Evolutionary conservation across 2,888 invertebrate species (phyloP).

Genomic region (Tetranychus piercei): DNA sequence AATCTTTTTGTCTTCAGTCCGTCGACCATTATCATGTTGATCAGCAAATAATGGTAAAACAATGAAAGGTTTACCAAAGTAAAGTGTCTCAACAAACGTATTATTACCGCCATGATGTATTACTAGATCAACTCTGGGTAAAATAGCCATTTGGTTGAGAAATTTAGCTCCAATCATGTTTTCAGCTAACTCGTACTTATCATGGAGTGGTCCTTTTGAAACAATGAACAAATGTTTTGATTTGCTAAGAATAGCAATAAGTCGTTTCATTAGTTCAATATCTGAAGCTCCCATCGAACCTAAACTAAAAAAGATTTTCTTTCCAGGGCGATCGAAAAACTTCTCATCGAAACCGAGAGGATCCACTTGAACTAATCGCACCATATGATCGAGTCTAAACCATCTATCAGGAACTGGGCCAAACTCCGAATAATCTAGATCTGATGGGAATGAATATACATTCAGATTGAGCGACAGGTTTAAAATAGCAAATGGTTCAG

Average conservation of each 20-base stretch:
- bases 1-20: conserved; percentile 14
- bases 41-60: conserved; percentile 19
- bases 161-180: conserved; percentile 15
- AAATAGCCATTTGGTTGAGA: conserved; percentile 14
- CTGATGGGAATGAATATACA: conserved; percentile 6
- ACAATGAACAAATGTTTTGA: conserved; percentile 16
- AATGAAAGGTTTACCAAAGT: conserved; percentile 17
- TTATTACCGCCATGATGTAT: conserved; percentile 20
- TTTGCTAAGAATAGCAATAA: conserved; percentile 9
- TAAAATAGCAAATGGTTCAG: too few species aligned
- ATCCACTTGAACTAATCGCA: background rate
- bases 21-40: conserved; percentile 19
- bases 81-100: conserved; percentile 18
- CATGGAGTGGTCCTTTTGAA: conserved; percentile 12
- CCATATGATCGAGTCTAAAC: background rate
- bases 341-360: conserved; percentile 5
- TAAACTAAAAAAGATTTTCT: conserved; percentile 15
- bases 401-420: conserved; percentile 6
- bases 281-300: conserved; percentile 18
- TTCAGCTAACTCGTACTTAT: conserved; percentile 12
- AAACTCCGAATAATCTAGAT: conserved; percentile 5
- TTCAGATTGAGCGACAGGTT: background rate
- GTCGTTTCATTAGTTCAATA: conserved; percentile 14
- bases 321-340: background rate
- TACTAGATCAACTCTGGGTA: conserved; percentile 10